Percentiles rank a stretch among this genome's conserved stretches.
Evolutionary conservation across 2,113 vertebrate genomes (phyloP).

Genomic region (Salvelinus namaycush): DNA sequence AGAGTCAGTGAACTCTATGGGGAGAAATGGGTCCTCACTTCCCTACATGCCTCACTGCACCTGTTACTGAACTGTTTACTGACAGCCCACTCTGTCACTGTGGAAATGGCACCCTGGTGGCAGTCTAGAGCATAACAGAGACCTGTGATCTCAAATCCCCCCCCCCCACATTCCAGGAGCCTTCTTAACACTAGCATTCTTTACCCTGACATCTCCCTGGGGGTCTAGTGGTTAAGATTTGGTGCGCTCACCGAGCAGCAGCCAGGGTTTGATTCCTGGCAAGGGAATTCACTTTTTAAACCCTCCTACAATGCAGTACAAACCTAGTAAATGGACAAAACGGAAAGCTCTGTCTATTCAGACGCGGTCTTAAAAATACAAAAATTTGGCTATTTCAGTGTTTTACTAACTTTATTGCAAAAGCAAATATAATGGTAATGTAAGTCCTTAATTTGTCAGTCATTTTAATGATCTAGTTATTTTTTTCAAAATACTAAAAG

Average conservation of each 20-base stretch:
- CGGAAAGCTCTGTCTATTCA: neutral
- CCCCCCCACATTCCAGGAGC: neutral
- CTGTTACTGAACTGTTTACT: neutral
- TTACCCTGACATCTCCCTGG: conserved; percentile 52
- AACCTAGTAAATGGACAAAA: neutral
- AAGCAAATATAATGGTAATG: conserved; percentile 73
- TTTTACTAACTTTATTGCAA: conserved; percentile 84
- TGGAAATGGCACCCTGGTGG: neutral
- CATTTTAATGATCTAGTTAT: conserved; percentile 33
- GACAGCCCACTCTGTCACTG: neutral
- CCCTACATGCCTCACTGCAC: neutral
- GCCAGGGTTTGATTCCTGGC: conserved; percentile 68
- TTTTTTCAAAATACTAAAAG: conserved; percentile 48
- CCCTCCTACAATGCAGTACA: neutral
- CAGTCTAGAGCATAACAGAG: neutral
- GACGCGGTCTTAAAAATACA: neutral
- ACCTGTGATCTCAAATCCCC: too few relatives aligned
- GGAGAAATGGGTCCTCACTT: neutral
- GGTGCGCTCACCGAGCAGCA: conserved; percentile 59
- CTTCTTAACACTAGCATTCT: neutral
- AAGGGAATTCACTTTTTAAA: conserved; percentile 39
- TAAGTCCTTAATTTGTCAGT: conserved; percentile 64
- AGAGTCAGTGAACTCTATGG: neutral
- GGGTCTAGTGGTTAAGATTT: conserved; percentile 74
- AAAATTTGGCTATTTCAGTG: neutral